Percentiles rank a stretch among this genome's conserved stretches.
Evolutionary conservation across 1,140 invertebrate genomes (phyloP).

Genomic region (Drosophila parabipectinata): DNA sequence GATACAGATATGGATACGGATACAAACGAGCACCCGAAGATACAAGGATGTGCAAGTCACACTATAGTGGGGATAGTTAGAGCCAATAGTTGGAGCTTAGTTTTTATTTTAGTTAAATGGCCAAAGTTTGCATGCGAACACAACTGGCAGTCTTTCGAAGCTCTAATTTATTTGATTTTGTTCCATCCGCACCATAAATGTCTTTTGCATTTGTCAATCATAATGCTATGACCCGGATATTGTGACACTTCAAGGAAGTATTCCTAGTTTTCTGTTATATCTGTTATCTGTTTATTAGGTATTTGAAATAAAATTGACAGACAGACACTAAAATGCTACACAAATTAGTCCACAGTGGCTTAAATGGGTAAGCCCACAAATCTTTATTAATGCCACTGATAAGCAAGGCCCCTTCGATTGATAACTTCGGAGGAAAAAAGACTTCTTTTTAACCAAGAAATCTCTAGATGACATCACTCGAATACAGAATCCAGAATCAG

Average conservation of each 20-base stretch:
- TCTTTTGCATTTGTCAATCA: conserved; percentile 60
- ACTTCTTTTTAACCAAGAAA: background rate
- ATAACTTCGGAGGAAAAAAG: background rate
- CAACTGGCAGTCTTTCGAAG: conserved; percentile 51
- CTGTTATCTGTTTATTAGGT: too few species aligned
- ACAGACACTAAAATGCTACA: too few species aligned
- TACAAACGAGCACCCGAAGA: conserved; percentile 7
- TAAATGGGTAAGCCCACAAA: background rate
- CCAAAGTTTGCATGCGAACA: conserved; percentile 42
- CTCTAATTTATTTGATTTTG: conserved; percentile 22
- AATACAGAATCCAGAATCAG: background rate
- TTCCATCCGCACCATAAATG: conserved; percentile 46
- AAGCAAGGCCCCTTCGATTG: background rate
- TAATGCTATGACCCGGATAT: conserved; percentile 24
- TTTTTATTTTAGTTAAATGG: conserved; percentile 28
- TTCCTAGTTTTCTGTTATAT: too few species aligned
- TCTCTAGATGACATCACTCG: conserved; percentile 13
- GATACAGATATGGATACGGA: conserved; percentile 29
- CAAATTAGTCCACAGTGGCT: too few species aligned
- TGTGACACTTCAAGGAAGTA: background rate
- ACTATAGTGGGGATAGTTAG: conserved; percentile 34
- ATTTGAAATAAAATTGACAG: too few species aligned
- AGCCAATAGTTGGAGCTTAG: conserved; percentile 20
- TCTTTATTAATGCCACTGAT: background rate
- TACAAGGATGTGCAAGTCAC: conserved; percentile 42